Base-by-base conservation (phyloP, 2,113 vertebrate species). In the Actinemys pallida region DNA sequence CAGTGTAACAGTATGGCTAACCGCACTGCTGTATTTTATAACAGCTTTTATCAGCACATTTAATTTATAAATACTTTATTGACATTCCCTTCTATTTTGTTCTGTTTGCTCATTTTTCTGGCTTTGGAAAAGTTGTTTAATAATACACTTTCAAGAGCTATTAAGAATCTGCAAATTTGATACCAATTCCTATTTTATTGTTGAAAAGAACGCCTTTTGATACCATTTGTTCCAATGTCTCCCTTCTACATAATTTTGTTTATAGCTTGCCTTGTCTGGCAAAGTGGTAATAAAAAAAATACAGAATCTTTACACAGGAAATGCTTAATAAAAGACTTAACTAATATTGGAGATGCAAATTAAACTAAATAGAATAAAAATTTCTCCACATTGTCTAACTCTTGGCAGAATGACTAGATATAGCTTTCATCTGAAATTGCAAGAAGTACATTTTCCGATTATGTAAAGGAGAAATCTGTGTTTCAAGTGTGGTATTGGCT, bases 101-200 rank as follows among this genome's bases (percentile, higher is more conserved):
- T 92, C 72, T 95, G 57, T 82, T 95, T 84, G 76, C 88, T 93
- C 10, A 0, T 93, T 81, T 90, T 89, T n/a, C 72, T 56, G 35
- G 42, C 88, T 86, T 80, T 81, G 92, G 72, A 88, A 91, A 93
- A 96, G 62, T 53, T 93, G 31, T 29, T 97, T 92, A 57, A 82
- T 89, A 86, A 2, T 5, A 86, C 87, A 81, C 86, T 94, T 83
- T 90, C 81, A 86, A 92, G 69, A 96, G 90, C 91, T 92, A 83
- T 96, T 95, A 93, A 87, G 90, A 94, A 92, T 85, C 47, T 91
- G 49, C 94, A 42, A 90, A 76, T 86, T 94, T 94, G 96, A 91
- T 95, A 85, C 92, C 75, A 53, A 49, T 95, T 87, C 59, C 50
- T 94, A 80, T 53, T 93, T 52, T 59, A 42, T 8, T 75, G 5